Evolutionary conservation across 2,888 invertebrate genomes (phyloP), one percentile per base, ranked within the genome.

Genomic region (Sarcophaga carnaria): DNA sequence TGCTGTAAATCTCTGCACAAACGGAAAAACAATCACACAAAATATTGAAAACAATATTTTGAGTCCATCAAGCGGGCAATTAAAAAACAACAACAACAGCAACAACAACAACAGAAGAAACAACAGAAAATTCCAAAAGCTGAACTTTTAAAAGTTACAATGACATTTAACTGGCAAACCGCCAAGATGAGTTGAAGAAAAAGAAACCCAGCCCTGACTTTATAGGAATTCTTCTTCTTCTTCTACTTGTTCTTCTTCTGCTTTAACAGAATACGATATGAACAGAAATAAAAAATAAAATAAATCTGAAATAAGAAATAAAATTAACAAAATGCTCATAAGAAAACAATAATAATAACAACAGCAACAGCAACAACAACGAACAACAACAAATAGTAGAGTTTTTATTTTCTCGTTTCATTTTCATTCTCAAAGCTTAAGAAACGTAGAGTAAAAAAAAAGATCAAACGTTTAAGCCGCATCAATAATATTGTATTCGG

Each of bases 331-430:
- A 54, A 76, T 80, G 80, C 76, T 84, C 80, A 80, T 60, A 76
- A 76, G 75, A 84, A 76, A 84, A 80, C 74, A 83, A 79, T 83
- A 83, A 83, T 79, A 79, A 72, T 83, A 79, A 83, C 74, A 49
- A 14, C 11, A 49, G 8, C 4, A 49, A 54, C 12, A 4, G 69
- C 80, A 76, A 72, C 60, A 74, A 63, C 70, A 64, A 78, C 63
- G 6, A 63, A 59, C 66, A 76, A 76, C 71, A 79, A 79, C 54
- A 80, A 83, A 79, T 72, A 71, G 64, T 62, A 71, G 37, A 37
- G 75, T 75, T 75, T 67, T 54, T 54, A 14, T 54, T 14, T 54
- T 54, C 17, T 54, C 54, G 54, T 54, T 54, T 54, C 54, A 54
- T 54, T 54, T 54, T 54, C 54, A 54, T 54, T 72, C 67, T 62